phyloP scores from a whole-genome alignment of 2,797 vertebrate species.

The Pelodytes ibericus region DNA sequence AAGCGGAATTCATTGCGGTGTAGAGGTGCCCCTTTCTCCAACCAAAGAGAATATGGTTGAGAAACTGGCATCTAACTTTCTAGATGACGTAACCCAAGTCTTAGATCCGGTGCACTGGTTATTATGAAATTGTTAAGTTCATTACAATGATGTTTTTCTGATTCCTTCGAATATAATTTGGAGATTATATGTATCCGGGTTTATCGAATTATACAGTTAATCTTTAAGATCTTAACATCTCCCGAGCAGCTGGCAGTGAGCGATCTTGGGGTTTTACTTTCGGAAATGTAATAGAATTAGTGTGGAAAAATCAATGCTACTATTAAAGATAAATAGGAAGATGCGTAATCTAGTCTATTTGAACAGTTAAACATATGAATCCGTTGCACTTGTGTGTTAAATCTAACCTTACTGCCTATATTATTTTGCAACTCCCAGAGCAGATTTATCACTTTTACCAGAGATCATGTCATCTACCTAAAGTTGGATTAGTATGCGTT shows the following conservation, averaged over 20 bases:
- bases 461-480: background rate
- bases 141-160: slow-evolving; percentile 89
- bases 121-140: slow-evolving; percentile 87
- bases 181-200: slow-evolving; percentile 90
- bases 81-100: slow-evolving; percentile 62
- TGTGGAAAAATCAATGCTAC: slow-evolving; percentile 2
- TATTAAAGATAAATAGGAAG: slow-evolving; percentile 15
- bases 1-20: no score
- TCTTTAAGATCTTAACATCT: slow-evolving; percentile 68
- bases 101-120: slow-evolving; percentile 61
- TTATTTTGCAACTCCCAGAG: background rate
- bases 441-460: background rate
- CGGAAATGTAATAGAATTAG: slow-evolving; percentile 50
- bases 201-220: slow-evolving; percentile 75
- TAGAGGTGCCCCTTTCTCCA: no score
- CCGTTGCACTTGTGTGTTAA: background rate
- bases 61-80: no score
- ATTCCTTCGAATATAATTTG: slow-evolving; percentile 88
- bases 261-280: slow-evolving; percentile 44
- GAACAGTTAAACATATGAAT: slow-evolving; percentile 10
- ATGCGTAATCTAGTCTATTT: slow-evolving; percentile 2
- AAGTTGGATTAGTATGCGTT: background rate
- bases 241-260: slow-evolving; percentile 62
- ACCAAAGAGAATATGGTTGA: no score
- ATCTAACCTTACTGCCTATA: background rate